Conservation (phyloP, 1,140 invertebrate genomes). For the Caligus rogercresseyi region DNA sequence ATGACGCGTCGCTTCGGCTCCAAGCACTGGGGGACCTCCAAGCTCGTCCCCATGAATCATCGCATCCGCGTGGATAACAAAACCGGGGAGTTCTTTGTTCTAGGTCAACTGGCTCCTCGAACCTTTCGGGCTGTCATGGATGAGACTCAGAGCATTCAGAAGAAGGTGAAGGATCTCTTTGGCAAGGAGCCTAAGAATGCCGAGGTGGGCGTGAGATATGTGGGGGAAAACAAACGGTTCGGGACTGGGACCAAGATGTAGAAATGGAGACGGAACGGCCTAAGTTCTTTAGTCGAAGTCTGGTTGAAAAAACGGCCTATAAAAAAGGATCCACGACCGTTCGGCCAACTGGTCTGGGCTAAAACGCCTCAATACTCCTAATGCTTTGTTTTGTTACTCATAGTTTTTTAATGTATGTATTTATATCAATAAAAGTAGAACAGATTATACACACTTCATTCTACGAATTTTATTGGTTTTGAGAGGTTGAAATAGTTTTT, state of each 20-base stretch:
- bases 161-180: background rate
- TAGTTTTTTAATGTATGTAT: no score
- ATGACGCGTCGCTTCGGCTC: conserved; percentile 1
- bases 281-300: conserved; percentile 1
- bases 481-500: no score
- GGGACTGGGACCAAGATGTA: background rate
- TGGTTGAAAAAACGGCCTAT: background rate
- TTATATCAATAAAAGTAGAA: no score
- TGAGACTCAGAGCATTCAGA: conserved; percentile 6
- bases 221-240: conserved; percentile 3
- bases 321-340: conserved; percentile 4
- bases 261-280: conserved; percentile 4
- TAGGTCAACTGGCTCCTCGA: background rate
- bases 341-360: conserved; percentile 6
- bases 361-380: no score
- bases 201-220: background rate
- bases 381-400: no score
- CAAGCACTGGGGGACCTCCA: conserved; percentile 7
- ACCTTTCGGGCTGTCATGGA: background rate
- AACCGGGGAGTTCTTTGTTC: conserved; percentile 4
- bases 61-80: conserved; percentile 12
- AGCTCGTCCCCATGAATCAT: background rate
- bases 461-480: no score
- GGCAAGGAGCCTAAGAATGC: background rate
- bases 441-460: no score